Evolutionary conservation across 2,797 vertebrate species (phyloP).

Genomic region (Prionace glauca): DNA sequence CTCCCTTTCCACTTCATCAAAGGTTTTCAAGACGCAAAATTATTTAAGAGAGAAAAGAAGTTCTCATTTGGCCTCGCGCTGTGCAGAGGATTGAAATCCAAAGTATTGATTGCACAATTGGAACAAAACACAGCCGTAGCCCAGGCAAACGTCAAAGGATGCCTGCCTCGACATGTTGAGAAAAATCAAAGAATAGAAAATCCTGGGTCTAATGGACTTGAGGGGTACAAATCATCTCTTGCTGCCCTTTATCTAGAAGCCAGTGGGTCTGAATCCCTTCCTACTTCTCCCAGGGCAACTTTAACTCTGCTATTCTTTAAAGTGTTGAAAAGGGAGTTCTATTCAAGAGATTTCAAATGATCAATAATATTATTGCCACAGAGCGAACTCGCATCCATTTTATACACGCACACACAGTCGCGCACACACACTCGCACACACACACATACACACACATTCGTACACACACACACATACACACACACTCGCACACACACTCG

Average conservation of each 20-base stretch:
- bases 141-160: not conserved
- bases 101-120: not conserved
- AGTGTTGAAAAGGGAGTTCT: not conserved
- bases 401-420: not conserved
- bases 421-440: no score
- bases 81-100: not conserved
- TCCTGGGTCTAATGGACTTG: not conserved
- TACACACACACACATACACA: no score
- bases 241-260: not conserved
- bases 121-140: not conserved
- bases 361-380: not conserved
- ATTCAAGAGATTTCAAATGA: not conserved
- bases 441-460: no score
- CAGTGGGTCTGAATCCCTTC: not conserved
- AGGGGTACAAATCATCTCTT: constrained; percentile 14
- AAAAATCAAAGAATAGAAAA: constrained; percentile 9
- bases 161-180: not conserved
- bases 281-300: not conserved
- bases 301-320: not conserved
- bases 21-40: no score
- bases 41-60: not conserved
- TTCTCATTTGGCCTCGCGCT: not conserved
- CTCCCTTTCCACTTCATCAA: not conserved
- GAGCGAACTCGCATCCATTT: not conserved
- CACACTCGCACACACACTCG: no score